These are phyloP conservation scores for Hippoglossus hippoglossus DNA, from an alignment of 2,797 vertebrate species.

Conservation along the genomic window DNA sequence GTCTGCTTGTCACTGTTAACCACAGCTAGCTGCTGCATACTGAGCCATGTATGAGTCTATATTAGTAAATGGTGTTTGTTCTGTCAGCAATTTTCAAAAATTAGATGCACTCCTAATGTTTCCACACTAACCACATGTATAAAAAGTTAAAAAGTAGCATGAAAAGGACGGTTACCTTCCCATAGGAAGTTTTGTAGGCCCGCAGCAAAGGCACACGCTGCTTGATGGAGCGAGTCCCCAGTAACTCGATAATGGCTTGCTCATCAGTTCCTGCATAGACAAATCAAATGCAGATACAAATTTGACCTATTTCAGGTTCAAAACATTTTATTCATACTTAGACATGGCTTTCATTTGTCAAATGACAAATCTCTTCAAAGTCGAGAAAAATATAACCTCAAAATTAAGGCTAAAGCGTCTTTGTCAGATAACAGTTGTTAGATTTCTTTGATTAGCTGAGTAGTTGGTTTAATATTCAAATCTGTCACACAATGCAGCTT, in stretches of 20 bases:
- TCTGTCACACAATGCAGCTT: neutral
- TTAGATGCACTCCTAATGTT: neutral
- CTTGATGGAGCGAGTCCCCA: slow-evolving; percentile 92
- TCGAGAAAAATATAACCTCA: neutral
- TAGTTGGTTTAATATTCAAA: neutral
- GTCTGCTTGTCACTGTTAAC: slow-evolving; percentile 28
- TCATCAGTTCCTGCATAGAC: slow-evolving; percentile 92
- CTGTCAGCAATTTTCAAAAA: slow-evolving; percentile 1
- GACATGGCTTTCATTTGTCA: neutral
- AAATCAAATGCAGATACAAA: slow-evolving; percentile 9
- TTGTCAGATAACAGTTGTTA: too few species aligned
- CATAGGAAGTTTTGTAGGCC: slow-evolving; percentile 96
- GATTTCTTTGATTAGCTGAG: neutral
- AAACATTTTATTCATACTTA: neutral
- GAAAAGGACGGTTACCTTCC: slow-evolving; percentile 86
- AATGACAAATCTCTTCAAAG: neutral
- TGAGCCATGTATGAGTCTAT: neutral
- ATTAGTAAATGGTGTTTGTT: slow-evolving; percentile 5
- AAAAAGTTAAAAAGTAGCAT: neutral
- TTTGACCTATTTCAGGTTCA: too few species aligned
- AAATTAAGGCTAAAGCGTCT: neutral
- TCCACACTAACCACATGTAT: neutral
- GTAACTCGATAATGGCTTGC: slow-evolving; percentile 94
- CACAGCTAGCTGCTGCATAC: slow-evolving; percentile 4
- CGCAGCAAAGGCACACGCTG: slow-evolving; percentile 91